These are phyloP conservation scores for Argyresthia goedartella DNA, from an alignment of 2,888 invertebrate genomes.

Conservation along the genomic window DNA sequence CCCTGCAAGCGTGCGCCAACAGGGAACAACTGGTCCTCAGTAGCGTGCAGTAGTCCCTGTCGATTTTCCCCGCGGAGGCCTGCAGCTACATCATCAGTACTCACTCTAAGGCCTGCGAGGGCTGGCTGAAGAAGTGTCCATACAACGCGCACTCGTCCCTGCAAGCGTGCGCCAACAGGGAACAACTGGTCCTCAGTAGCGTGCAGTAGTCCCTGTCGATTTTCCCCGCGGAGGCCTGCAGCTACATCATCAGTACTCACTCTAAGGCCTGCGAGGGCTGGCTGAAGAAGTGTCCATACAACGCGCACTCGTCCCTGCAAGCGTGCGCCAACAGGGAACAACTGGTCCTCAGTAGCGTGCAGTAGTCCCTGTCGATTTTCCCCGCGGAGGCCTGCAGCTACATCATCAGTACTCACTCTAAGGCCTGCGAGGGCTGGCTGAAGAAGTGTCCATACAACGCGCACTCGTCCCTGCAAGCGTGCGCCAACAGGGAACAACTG, in stretches of 20 bases:
- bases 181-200: conserved; percentile 87
- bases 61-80: too few relatives aligned
- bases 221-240: neutral
- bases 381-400: neutral
- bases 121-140: conserved; percentile 86
- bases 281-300: conserved; percentile 87
- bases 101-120: conserved; percentile 69
- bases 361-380: conserved; percentile 62
- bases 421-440: conserved; percentile 72
- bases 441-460: conserved; percentile 94
- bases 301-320: conserved; percentile 93
- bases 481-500: conserved; percentile 90
- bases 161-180: conserved; percentile 92
- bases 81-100: neutral
- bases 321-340: conserved; percentile 93
- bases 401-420: conserved; percentile 66
- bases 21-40: conserved; percentile 91
- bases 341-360: conserved; percentile 84
- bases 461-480: conserved; percentile 95
- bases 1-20: conserved; percentile 92
- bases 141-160: conserved; percentile 95
- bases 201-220: conserved; percentile 78
- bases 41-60: conserved; percentile 84
- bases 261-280: neutral
- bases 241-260: neutral